Conservation (phyloP, 2,797 vertebrate species). For the Pangasius mekongensis region DNA sequence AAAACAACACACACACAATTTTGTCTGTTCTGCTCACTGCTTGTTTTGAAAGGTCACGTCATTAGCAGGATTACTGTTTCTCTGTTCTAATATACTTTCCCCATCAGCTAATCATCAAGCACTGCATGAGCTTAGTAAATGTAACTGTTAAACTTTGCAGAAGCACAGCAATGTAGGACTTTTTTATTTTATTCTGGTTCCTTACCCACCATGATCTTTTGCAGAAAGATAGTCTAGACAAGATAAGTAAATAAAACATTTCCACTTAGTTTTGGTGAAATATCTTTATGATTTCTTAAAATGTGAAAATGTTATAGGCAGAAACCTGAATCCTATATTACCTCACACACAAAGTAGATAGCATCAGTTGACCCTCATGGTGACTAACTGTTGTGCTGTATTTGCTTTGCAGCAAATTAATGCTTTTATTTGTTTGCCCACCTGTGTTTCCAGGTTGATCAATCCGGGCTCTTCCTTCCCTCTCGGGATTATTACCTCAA, state of each 20-base stretch:
- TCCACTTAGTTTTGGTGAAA: background rate
- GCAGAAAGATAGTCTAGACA: background rate
- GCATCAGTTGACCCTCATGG: background rate
- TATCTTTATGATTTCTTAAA: background rate
- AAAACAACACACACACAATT: background rate
- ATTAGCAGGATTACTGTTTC: background rate
- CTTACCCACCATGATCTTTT: background rate
- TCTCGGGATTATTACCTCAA: slow-evolving; percentile 98
- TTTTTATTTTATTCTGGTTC: too few relatives aligned
- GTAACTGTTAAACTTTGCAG: background rate
- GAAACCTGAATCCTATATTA: background rate
- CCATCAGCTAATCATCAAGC: background rate
- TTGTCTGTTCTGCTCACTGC: background rate
- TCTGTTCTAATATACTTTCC: background rate
- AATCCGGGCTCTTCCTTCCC: slow-evolving; percentile 93
- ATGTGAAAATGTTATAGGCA: background rate
- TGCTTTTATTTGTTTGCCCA: background rate
- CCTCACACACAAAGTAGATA: background rate
- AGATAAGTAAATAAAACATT: background rate
- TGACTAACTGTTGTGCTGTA: background rate
- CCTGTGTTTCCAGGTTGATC: slow-evolving; percentile 83
- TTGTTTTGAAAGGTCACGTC: background rate
- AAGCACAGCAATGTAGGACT: background rate
- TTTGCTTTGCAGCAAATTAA: background rate
- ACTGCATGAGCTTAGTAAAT: background rate